Conservation (phyloP, 2,797 vertebrate species). For the Sebastes nivosus region DNA sequence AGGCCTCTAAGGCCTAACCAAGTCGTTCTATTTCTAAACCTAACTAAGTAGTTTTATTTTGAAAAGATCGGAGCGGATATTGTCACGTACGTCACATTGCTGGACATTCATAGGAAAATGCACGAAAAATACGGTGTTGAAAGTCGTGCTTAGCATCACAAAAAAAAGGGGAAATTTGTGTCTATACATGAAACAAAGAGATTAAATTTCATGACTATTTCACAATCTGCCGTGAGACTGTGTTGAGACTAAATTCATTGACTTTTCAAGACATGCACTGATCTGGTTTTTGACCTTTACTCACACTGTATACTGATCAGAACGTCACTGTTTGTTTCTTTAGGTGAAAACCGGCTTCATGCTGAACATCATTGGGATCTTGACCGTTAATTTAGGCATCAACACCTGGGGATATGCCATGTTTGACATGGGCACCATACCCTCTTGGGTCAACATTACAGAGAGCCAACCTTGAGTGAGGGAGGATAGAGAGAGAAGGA, state of each 20-base stretch:
- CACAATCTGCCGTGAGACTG: no score
- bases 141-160: no score
- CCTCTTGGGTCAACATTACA: slow-evolving; percentile 83
- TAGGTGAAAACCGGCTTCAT: slow-evolving; percentile 89
- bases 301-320: neutral
- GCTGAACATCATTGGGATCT: slow-evolving; percentile 90
- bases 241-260: neutral
- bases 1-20: no score
- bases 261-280: neutral
- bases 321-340: slow-evolving; percentile 12
- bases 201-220: no score
- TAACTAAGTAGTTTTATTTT: no score
- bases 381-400: slow-evolving; percentile 85
- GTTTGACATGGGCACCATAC: slow-evolving; percentile 84
- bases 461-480: neutral
- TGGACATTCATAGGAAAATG: no score
- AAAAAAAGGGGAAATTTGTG: no score
- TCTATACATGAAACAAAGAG: no score
- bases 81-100: no score
- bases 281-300: neutral
- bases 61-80: no score
- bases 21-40: no score
- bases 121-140: no score
- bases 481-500: neutral
- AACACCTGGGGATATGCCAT: slow-evolving; percentile 89